phyloP scores from a whole-genome alignment of 2,888 invertebrate genomes.

The Idaea dimidiata region DNA sequence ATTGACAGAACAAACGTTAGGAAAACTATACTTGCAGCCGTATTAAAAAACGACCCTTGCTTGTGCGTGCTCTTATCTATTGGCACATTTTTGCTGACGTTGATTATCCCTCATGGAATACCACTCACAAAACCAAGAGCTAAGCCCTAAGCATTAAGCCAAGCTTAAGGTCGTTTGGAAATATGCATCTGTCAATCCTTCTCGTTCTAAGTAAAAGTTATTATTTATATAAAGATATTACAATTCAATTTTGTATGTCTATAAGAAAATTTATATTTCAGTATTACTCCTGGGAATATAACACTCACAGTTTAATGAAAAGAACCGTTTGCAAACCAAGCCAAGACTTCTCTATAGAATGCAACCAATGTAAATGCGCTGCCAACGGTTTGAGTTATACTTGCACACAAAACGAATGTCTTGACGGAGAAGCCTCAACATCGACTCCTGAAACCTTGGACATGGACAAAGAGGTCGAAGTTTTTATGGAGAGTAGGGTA shows the following conservation, averaged over 20 bases:
- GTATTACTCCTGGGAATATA: neutral
- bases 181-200: no score
- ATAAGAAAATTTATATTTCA: neutral
- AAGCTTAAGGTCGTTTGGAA: no score
- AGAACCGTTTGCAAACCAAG: constrained; percentile 67
- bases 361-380: constrained; percentile 79
- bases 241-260: neutral
- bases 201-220: no score
- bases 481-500: constrained; percentile 67
- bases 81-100: no score
- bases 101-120: no score
- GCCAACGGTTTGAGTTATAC: constrained; percentile 70
- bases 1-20: no score
- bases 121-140: no score
- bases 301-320: constrained; percentile 35
- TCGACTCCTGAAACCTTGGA: constrained; percentile 8
- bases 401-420: constrained; percentile 75
- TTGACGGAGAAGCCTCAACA: constrained; percentile 36
- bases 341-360: constrained; percentile 70
- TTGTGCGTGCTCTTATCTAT: no score
- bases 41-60: no score
- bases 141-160: no score
- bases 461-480: constrained; percentile 63
- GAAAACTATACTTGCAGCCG: no score
- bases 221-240: neutral